Conservation (phyloP, 2,888 invertebrate species). For the Drosophila pullipes region DNA sequence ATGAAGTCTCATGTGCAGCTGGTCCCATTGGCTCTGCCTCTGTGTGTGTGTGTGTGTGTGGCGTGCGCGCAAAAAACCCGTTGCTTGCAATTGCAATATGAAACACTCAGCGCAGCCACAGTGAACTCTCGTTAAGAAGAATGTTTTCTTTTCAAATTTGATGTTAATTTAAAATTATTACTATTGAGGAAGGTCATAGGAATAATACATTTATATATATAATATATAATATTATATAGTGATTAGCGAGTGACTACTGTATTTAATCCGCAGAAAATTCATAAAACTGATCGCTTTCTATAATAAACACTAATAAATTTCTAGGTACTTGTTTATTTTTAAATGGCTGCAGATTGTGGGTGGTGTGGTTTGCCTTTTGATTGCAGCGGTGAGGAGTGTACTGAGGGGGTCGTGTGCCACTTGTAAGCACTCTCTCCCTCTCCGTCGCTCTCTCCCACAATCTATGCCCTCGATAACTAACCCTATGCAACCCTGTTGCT, state of each 20-base stretch:
- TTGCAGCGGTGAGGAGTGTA: neutral
- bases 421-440: neutral
- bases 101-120: neutral
- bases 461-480: neutral
- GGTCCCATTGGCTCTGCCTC: slow-evolving; percentile 26
- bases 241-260: neutral
- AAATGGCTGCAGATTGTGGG: slow-evolving; percentile 17
- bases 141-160: neutral
- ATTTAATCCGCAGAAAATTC: neutral
- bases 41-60: slow-evolving; percentile 5
- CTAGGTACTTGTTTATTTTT: slow-evolving; percentile 28
- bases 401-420: slow-evolving; percentile 5
- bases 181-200: neutral
- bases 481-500: slow-evolving; percentile 17
- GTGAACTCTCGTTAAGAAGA: neutral
- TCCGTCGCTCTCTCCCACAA: neutral
- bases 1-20: slow-evolving; percentile 60
- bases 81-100: slow-evolving; percentile 17
- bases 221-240: neutral
- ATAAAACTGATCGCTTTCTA: neutral
- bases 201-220: neutral
- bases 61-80: slow-evolving; percentile 12
- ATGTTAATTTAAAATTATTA: neutral
- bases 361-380: neutral
- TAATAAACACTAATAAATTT: slow-evolving; percentile 22